Conservation (phyloP, 2,888 invertebrate species). For the Cantharis nigra region DNA sequence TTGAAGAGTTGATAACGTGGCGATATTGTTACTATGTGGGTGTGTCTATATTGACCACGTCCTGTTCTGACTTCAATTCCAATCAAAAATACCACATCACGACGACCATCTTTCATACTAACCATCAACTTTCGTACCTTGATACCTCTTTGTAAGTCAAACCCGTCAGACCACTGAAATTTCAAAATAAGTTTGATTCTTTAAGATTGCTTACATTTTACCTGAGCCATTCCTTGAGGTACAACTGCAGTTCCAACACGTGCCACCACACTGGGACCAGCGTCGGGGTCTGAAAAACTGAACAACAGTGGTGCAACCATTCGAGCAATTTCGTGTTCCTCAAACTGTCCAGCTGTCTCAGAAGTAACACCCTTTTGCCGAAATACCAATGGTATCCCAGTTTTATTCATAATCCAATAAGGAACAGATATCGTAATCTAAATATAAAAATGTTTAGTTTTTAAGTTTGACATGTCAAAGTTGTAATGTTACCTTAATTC, state of each 20-base stretch:
- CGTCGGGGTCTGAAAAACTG: conserved; percentile 89
- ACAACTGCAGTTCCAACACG: conserved; percentile 72
- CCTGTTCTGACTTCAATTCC: conserved; percentile 90
- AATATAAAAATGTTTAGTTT: conserved; percentile 7
- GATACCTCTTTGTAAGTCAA: conserved; percentile 68
- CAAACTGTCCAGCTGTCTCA: conserved; percentile 87
- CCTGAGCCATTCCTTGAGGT: conserved; percentile 61
- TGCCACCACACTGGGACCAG: conserved; percentile 74
- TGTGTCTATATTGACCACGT: conserved; percentile 85
- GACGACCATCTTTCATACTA: conserved; percentile 63
- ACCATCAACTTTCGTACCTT: conserved; percentile 62
- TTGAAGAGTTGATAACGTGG: conserved; percentile 94
- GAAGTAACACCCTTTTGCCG: conserved; percentile 81
- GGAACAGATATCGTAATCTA: conserved; percentile 80
- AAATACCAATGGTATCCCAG: conserved; percentile 93
- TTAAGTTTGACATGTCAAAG: no score
- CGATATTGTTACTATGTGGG: conserved; percentile 89
- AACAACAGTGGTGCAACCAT: conserved; percentile 92
- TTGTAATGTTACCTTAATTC: conserved; percentile 45
- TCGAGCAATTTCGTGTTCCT: conserved; percentile 92
- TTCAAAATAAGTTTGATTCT: neutral
- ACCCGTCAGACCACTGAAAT: conserved; percentile 81
- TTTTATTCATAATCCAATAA: conserved; percentile 95
- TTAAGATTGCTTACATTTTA: conserved; percentile 39
- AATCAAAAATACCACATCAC: conserved; percentile 78